phyloP scores from a whole-genome alignment of 2,113 vertebrate genomes.

The Trematocara nigrifrons region DNA sequence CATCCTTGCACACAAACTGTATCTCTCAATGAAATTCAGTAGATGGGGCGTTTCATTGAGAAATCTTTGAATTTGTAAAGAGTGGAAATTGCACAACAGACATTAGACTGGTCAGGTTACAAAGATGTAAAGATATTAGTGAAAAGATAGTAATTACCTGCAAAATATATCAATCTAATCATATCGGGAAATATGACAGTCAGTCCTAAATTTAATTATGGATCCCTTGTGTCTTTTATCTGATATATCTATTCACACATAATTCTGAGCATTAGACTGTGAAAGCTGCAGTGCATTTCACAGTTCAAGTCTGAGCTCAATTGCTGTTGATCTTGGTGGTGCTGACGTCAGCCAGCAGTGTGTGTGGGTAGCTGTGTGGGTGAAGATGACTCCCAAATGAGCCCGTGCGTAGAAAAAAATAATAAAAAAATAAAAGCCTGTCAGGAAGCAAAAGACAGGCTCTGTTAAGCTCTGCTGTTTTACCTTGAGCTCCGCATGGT shows the following conservation, averaged over 20 bases:
- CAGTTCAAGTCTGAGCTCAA: conserved; percentile 22
- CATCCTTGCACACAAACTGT: background rate
- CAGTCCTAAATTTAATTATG: background rate
- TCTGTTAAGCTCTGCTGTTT: conserved; percentile 24
- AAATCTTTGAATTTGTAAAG: background rate
- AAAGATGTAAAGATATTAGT: background rate
- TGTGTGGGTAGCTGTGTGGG: conserved; percentile 61
- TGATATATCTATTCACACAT: background rate
- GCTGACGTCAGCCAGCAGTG: conserved; percentile 53
- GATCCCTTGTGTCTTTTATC: background rate
- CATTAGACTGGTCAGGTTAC: background rate
- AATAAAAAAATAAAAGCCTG: background rate
- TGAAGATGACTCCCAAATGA: conserved; percentile 56
- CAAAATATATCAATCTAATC: background rate
- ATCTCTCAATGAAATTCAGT: conserved; percentile 13
- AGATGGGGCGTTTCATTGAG: conserved; percentile 7
- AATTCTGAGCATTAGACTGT: background rate
- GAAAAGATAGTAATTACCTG: background rate
- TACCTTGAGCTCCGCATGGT: conserved; percentile 14
- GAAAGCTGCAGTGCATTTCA: conserved; percentile 2
- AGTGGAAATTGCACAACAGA: background rate
- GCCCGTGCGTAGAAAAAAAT: background rate
- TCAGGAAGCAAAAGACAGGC: conserved; percentile 23
- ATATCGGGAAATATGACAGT: background rate
- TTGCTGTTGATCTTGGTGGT: conserved; percentile 21